phyloP scores from a whole-genome alignment of 1,140 invertebrate genomes.

The Leptoteleia sp. region DNA sequence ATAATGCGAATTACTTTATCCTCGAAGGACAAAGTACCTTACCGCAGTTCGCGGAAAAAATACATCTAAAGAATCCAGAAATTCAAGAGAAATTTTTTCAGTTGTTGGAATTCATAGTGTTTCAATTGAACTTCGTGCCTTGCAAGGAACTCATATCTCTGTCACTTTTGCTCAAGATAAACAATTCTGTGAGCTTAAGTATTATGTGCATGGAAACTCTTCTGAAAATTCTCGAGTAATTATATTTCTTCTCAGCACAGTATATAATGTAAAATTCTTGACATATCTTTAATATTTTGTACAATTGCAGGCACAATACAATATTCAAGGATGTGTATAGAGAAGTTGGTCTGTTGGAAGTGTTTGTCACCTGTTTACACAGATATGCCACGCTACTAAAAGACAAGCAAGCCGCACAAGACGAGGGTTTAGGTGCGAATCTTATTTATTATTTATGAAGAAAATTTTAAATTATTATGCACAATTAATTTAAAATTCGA shows the following conservation, averaged over 20 bases:
- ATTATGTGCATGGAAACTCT: slow-evolving; percentile 94
- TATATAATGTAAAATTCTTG: neutral
- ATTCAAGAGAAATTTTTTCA: slow-evolving; percentile 98
- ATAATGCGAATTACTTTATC: slow-evolving; percentile 99
- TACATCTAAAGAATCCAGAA: slow-evolving; percentile 93
- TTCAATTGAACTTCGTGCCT: slow-evolving; percentile 98
- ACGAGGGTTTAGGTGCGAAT: slow-evolving; percentile 76
- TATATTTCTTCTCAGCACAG: neutral
- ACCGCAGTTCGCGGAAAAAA: slow-evolving; percentile 97
- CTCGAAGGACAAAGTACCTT: slow-evolving; percentile 97
- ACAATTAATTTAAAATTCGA: too few relatives aligned
- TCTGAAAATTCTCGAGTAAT: slow-evolving; percentile 90
- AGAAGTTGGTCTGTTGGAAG: slow-evolving; percentile 98
- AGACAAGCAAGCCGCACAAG: slow-evolving; percentile 83
- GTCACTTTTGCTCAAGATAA: slow-evolving; percentile 94
- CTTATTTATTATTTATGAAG: slow-evolving; percentile 1
- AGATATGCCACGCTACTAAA: slow-evolving; percentile 91
- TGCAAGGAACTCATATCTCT: slow-evolving; percentile 99
- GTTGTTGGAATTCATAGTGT: slow-evolving; percentile 97
- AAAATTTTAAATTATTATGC: neutral
- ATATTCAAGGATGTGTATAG: slow-evolving; percentile 99
- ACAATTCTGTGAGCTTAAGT: slow-evolving; percentile 89
- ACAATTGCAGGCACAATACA: slow-evolving; percentile 87
- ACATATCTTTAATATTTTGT: neutral
- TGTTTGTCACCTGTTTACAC: slow-evolving; percentile 96